phyloP scores from a whole-genome alignment of 2,113 vertebrate species.

The Okapia johnstoni region DNA sequence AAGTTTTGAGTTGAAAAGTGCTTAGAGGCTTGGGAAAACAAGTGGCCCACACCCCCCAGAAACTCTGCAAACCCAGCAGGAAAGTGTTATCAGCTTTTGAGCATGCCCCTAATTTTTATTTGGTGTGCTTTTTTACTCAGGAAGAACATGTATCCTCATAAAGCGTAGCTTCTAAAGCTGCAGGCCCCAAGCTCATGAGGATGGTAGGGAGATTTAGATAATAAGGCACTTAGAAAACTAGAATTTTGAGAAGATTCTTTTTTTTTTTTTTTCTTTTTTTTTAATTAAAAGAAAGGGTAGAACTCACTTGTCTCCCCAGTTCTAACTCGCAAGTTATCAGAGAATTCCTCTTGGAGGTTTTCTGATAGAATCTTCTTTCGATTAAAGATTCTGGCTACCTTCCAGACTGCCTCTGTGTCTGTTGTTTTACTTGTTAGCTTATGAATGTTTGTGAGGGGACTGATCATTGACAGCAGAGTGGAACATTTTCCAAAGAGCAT shows the following conservation, averaged over 20 bases:
- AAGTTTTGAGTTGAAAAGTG: not conserved
- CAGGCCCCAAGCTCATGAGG: not conserved
- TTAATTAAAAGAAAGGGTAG: not conserved
- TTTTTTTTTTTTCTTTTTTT: not conserved
- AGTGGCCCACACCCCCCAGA: not conserved
- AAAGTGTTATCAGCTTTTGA: not conserved
- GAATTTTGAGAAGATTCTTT: not conserved
- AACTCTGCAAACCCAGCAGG: not conserved
- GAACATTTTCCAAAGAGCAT: not conserved
- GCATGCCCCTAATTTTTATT: not conserved
- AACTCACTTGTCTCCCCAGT: not conserved
- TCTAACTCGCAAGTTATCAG: not conserved
- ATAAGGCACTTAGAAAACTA: not conserved
- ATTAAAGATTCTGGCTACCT: not conserved
- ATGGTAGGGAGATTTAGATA: not conserved
- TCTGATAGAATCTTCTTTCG: not conserved
- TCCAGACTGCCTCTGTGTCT: not conserved
- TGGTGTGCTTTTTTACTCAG: not conserved
- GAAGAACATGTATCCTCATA: not conserved
- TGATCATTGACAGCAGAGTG: too few relatives aligned
- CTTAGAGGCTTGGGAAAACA: not conserved
- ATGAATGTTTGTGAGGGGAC: fast-evolving
- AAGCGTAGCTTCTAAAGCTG: not conserved
- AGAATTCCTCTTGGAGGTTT: not conserved
- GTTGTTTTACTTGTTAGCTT: not conserved